A percentile compares a stretch with the other conserved stretches of the same genome.
Evolutionary conservation across 2,113 vertebrate species (phyloP).

Genomic region (Hemibagrus wyckioides): DNA sequence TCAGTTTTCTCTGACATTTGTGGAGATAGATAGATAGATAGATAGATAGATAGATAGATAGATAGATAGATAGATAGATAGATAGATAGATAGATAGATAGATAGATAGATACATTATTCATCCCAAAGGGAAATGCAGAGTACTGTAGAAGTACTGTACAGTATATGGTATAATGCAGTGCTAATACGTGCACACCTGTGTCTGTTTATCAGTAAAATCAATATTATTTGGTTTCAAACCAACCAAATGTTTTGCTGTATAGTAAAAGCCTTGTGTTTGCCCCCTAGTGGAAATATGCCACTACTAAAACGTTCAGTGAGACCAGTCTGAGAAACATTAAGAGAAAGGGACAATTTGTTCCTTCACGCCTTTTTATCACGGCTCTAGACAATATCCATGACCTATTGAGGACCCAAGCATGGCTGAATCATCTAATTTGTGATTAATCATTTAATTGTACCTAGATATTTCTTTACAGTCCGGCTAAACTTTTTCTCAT

Average conservation of each 20-base stretch:
- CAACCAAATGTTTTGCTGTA: slow-evolving; percentile 15
- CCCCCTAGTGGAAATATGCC: slow-evolving; percentile 33
- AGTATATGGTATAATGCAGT: neutral
- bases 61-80: no score
- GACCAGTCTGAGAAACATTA: neutral
- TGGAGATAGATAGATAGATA: no score
- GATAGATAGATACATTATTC: no score
- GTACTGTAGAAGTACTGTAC: neutral
- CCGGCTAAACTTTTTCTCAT: neutral
- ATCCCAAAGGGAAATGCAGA: no score
- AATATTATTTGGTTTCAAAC: no score
- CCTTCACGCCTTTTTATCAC: slow-evolving; percentile 21
- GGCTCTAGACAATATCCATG: slow-evolving; percentile 4
- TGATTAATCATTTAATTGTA: slow-evolving; percentile 51
- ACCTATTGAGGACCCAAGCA: slow-evolving; percentile 45
- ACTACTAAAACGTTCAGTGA: neutral
- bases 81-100: no score
- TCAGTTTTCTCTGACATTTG: neutral
- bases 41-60: no score
- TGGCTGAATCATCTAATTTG: slow-evolving; percentile 38
- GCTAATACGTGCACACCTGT: neutral
- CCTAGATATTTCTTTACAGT: neutral
- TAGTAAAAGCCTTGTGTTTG: slow-evolving; percentile 8
- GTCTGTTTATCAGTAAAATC: no score
- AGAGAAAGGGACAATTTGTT: slow-evolving; percentile 13